Evolutionary conservation across 2,113 vertebrate species (phyloP), one percentile per base, ranked within the genome.

Genomic region (Tachysurus fulvidraco): DNA sequence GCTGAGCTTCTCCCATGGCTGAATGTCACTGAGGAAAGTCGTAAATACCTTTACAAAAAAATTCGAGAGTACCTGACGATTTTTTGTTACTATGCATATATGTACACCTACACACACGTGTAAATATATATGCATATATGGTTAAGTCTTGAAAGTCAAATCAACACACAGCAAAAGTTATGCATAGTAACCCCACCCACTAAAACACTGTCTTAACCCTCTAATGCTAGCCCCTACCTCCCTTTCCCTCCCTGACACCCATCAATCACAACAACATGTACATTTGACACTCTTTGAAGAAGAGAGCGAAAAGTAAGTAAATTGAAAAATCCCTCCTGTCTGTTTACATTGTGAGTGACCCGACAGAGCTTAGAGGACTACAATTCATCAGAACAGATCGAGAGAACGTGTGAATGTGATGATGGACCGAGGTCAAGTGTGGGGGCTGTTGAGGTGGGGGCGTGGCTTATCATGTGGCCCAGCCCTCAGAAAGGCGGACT

Each of bases 401-500:
- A 81, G 64, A 88, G 76, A 76, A 52, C 41, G 21, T 65, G 85
- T 83, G 28, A 89, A 89, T 88, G 89, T 83, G 79, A 41, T 87
- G 89, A 86, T 44, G 87, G 91, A 81, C 86, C 89, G 55, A 83
- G 84, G 88, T 88, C 81, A 85, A 85, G 87, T 88, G 85, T 83
- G 89, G 91, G 74, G 82, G 62, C 81, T 50, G 84, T 85, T 54
- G 64, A 57, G 81, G 86, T 23, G 30, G 77, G 73, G 89, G 76
- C 23, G 25, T 65, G 7, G 78, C 83, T 92, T 94, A 98, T 99
- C 98, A 99, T 98, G 98, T 99, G 2, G 98, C 97, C 97, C 98
- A 99, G 95, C 98, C 97, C 94, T 99, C 98, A 91, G 98, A 99
- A 90, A 99, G 96, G 91, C 98, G 95, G 96, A 98, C 97, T 91